Conservation (phyloP, 2,797 vertebrate genomes). For the Pagetopsis macropterus region DNA sequence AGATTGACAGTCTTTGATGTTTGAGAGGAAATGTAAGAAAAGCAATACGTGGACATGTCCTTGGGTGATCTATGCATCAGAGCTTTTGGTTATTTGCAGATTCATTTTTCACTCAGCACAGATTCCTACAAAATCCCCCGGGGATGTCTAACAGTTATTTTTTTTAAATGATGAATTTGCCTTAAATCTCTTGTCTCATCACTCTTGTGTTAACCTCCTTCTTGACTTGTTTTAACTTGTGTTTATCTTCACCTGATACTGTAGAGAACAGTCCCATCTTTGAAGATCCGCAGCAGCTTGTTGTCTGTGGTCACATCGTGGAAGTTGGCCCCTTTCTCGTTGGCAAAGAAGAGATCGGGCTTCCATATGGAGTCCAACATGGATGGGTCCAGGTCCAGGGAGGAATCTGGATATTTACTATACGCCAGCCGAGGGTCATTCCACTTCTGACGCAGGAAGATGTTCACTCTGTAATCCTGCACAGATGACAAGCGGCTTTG, state of each 20-base stretch:
- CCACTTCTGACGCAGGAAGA: slow-evolving; percentile 99
- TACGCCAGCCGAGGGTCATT: slow-evolving; percentile 96
- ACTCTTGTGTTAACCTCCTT: neutral
- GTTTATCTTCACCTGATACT: slow-evolving; percentile 91
- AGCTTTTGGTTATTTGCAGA: slow-evolving; percentile 33
- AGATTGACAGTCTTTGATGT: slow-evolving; percentile 70
- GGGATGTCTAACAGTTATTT: neutral
- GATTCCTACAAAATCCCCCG: slow-evolving; percentile 2
- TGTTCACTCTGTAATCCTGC: slow-evolving; percentile 99
- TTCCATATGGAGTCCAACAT: slow-evolving; percentile 99
- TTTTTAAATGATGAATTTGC: slow-evolving; percentile 3
- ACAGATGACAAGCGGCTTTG: slow-evolving; percentile 73
- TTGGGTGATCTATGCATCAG: slow-evolving; percentile 41
- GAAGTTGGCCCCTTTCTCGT: slow-evolving; percentile 98
- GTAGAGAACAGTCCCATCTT: slow-evolving; percentile 96
- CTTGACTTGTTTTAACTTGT: neutral
- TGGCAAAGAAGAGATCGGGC: slow-evolving; percentile 98
- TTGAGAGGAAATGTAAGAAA: slow-evolving; percentile 55
- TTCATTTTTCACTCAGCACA: slow-evolving; percentile 15
- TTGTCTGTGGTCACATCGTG: slow-evolving; percentile 99
- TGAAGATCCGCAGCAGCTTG: slow-evolving; percentile 97
- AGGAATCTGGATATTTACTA: slow-evolving; percentile 96
- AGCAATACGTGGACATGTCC: slow-evolving; percentile 59
- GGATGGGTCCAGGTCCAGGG: slow-evolving; percentile 96
- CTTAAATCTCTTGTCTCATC: neutral